Evolutionary conservation across 2,113 vertebrate species (phyloP).

Genomic region (Periophthalmodon schlosseri): DNA sequence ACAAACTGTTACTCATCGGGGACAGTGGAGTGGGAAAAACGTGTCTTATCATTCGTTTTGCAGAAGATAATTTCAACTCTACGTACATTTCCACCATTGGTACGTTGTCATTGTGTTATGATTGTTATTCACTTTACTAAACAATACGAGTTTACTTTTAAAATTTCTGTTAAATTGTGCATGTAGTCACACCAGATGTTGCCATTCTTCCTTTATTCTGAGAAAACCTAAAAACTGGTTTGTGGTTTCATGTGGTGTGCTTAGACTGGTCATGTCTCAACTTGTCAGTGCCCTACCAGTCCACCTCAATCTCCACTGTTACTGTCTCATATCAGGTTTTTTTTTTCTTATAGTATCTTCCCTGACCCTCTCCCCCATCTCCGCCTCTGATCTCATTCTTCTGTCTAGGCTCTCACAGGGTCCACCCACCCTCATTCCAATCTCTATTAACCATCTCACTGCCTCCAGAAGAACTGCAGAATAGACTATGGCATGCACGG

Average conservation of each 20-base stretch:
- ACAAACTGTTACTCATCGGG: conserved; percentile 90
- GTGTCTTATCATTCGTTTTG: conserved; percentile 92
- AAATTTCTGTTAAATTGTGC: background rate
- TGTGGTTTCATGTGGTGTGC: conserved; percentile 14
- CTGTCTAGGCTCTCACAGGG: conserved; percentile 48
- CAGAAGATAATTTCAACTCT: conserved; percentile 92
- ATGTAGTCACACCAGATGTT: conserved; percentile 2
- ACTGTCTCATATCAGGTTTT: background rate
- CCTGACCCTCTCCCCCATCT: conserved; percentile 29
- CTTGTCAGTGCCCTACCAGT: conserved; percentile 47
- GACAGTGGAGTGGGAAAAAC: conserved; percentile 96
- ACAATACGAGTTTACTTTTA: background rate
- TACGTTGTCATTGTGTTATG: conserved; percentile 59
- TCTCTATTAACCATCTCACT: conserved; percentile 67
- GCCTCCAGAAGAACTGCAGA: conserved; percentile 46
- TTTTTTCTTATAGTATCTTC: conserved; percentile 21
- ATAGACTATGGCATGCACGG: conserved; percentile 40
- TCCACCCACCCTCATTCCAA: conserved; percentile 73
- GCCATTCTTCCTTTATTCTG: conserved; percentile 9
- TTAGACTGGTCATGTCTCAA: conserved; percentile 62
- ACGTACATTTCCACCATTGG: conserved; percentile 97
- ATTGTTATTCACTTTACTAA: background rate
- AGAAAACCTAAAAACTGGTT: conserved; percentile 41
- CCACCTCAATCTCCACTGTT: conserved; percentile 10
- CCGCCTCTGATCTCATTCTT: conserved; percentile 54